Evolutionary conservation across 2,888 invertebrate species (phyloP).

Genomic region (Melieria omissa): DNA sequence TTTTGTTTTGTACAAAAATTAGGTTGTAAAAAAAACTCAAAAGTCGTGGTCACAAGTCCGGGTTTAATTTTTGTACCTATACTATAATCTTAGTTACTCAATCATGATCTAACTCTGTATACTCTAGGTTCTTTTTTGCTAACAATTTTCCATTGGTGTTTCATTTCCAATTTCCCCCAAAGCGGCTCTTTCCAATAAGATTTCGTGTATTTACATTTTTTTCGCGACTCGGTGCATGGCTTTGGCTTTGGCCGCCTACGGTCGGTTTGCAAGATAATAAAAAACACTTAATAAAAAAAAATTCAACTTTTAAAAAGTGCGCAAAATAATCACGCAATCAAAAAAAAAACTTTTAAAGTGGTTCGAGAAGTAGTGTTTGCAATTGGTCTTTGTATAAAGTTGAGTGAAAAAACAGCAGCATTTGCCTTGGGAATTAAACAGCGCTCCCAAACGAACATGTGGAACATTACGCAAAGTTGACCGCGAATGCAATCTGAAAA

Average conservation of each 20-base stretch:
- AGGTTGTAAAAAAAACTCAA: no score
- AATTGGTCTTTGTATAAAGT: not conserved
- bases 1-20: no score
- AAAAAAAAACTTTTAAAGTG: constrained; percentile 3
- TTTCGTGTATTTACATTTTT: constrained; percentile 55
- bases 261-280: constrained; percentile 27
- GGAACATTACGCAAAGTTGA: not conserved
- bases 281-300: constrained; percentile 23
- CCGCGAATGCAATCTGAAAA: not conserved
- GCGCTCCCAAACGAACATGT: not conserved
- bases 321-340: not conserved
- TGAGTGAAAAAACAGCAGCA: not conserved
- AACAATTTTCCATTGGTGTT: constrained; percentile 7
- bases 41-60: no score
- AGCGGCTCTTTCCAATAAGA: constrained; percentile 53
- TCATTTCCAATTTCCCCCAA: constrained; percentile 46
- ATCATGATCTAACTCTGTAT: no score
- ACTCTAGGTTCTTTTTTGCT: no score
- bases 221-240: constrained; percentile 29
- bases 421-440: no score
- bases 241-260: constrained; percentile 31
- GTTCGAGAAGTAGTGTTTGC: constrained; percentile 8
- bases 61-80: no score
- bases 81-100: no score
- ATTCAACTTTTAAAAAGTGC: constrained; percentile 10